Evolutionary conservation across 1,140 invertebrate species (phyloP), one percentile per base, ranked within the genome.

Genomic region (Drosophila nigrodunni): DNA sequence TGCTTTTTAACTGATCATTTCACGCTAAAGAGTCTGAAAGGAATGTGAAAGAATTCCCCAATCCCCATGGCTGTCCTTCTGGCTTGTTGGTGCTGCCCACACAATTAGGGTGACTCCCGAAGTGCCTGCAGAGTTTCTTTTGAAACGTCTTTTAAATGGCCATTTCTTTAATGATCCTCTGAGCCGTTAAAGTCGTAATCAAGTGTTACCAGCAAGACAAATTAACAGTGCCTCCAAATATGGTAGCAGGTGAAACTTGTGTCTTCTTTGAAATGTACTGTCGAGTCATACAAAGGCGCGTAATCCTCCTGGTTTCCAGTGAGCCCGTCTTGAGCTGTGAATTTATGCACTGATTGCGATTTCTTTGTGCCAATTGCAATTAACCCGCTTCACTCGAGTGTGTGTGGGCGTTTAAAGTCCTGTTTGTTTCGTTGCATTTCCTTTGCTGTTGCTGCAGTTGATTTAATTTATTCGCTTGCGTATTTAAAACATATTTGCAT

Each of bases 401-500:
- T 30, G 25, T 30, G 83, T 74, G 15, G 82, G 69, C 67, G 77
- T 49, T 58, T 30, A 30, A 30, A 47, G 60, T 89, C 85, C 85
- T 88, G 85, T 49, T 43, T 50, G 52, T 50, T 59, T 43, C 57
- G 58, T 50, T 59, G 83, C 74, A 82, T 80, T 88, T 88, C 83
- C 83, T 30, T 88, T 82, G 77, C 71, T 65, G 2, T 88, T 82
- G 77, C 71, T 65, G 65, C 65, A 69, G 65, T 74, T 70, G 44
- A 39, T 62, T 65, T 88, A 80, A 89, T 88, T 88, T 85, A 88
- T 89, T 78, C 69, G 80, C 71, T 44, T 71, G 71, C 74, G 80
- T 80, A 89, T 90, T 85, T 72, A 89, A 89, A 69, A 74, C 50
- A 52, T 65, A 89, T 90, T 89, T 89, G 85, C 85, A 89, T 89